phyloP scores from a whole-genome alignment of 2,797 vertebrate species.

The Myripristis jacobus region DNA sequence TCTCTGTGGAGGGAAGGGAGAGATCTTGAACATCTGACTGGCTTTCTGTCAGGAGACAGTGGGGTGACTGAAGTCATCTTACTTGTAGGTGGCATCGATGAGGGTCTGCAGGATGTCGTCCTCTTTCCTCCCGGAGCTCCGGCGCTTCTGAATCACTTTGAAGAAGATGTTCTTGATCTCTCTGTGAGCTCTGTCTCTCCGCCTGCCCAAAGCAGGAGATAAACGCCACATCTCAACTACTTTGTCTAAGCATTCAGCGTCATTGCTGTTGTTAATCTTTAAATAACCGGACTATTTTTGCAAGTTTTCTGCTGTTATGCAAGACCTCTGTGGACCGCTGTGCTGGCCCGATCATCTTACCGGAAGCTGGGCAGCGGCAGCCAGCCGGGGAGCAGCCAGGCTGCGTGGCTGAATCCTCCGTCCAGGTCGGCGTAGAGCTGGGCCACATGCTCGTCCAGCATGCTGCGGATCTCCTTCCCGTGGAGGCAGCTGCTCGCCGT shows the following conservation, averaged over 20 bases:
- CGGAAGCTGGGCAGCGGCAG: constrained; percentile 98
- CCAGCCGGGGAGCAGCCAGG: constrained; percentile 97
- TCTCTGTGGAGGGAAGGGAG: constrained; percentile 78
- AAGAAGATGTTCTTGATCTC: constrained; percentile 96
- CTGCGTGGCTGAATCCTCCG: constrained; percentile 94
- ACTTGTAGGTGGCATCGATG: constrained; percentile 96
- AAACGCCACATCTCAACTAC: not conserved
- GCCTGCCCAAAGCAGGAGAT: constrained; percentile 76
- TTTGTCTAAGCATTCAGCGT: not conserved
- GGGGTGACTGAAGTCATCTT: constrained; percentile 45
- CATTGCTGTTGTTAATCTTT: not conserved
- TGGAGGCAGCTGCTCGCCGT: constrained; percentile 97
- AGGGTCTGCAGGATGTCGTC: constrained; percentile 97
- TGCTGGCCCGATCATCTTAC: constrained; percentile 67
- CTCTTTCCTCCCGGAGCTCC: constrained; percentile 83
- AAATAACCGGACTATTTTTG: too few relatives aligned
- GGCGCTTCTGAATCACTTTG: constrained; percentile 92
- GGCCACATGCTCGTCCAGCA: constrained; percentile 91
- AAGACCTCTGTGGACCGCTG: not conserved
- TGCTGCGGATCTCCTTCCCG: constrained; percentile 91
- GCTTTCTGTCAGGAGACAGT: too few relatives aligned
- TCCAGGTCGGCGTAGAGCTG: constrained; percentile 96
- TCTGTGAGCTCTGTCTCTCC: constrained; percentile 91
- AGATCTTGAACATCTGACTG: not conserved
- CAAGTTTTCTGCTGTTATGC: not conserved